Evolutionary conservation across 2,113 vertebrate genomes (phyloP).

Genomic region (Sylvietta virens): DNA sequence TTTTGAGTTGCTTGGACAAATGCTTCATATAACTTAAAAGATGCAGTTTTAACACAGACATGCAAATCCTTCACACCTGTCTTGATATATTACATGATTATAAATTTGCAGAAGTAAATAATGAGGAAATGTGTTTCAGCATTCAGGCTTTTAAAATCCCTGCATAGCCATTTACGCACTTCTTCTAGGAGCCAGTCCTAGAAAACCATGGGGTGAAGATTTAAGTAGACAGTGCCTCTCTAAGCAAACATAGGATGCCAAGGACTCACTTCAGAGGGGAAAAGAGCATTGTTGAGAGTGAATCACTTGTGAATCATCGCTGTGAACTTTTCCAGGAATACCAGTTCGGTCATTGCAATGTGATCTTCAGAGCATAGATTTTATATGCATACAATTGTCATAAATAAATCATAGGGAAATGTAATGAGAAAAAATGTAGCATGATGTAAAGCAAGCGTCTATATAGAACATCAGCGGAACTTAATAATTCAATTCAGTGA

Average conservation of each 20-base stretch:
- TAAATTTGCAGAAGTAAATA: background rate
- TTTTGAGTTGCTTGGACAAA: background rate
- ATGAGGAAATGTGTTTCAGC: background rate
- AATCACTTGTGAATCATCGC: conserved; percentile 52
- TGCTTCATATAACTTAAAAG: background rate
- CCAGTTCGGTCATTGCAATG: conserved; percentile 59
- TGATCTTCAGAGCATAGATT: conserved; percentile 61
- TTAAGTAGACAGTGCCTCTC: background rate
- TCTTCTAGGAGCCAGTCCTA: background rate
- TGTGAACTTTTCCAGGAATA: conserved; percentile 52
- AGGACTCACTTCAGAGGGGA: background rate
- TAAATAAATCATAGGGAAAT: conserved; percentile 71
- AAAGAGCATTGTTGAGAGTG: background rate
- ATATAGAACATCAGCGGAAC: conserved; percentile 37
- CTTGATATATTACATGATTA: background rate
- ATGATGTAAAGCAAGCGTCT: conserved; percentile 52
- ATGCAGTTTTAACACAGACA: background rate
- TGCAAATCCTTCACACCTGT: background rate
- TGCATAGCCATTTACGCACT: background rate
- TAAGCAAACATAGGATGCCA: background rate
- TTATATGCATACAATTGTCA: conserved; percentile 65
- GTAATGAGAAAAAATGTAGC: conserved; percentile 72
- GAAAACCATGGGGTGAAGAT: background rate
- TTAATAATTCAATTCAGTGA: conserved; percentile 68
- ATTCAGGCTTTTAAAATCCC: background rate